A percentile compares a stretch with the other conserved stretches of the same genome.
Evolutionary conservation across 1,140 invertebrate species (phyloP).

Genomic region (Nilaparvata lugens): DNA sequence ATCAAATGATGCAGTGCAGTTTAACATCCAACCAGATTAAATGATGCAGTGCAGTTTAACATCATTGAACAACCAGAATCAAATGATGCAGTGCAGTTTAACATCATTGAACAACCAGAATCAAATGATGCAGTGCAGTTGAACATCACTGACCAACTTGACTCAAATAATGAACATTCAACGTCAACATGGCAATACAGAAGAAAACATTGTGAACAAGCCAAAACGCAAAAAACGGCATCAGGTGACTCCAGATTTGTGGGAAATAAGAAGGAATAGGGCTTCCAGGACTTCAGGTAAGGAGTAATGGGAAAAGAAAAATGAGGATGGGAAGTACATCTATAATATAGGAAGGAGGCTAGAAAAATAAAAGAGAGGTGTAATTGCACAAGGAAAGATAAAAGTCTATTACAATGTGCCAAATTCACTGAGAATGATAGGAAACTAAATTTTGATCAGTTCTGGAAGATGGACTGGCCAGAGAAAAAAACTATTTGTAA

Average conservation of each 20-base stretch:
- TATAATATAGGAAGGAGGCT: slow-evolving; percentile 11
- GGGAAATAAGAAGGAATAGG: slow-evolving; percentile 8
- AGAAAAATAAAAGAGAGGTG: slow-evolving; percentile 10
- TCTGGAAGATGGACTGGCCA: slow-evolving; percentile 11
- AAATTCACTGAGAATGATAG: slow-evolving; percentile 7
- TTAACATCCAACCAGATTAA: too few relatives aligned
- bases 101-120: too few relatives aligned
- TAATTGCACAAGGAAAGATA: slow-evolving; percentile 11
- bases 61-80: too few relatives aligned
- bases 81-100: too few relatives aligned
- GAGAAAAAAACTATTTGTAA: slow-evolving; percentile 5
- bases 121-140: too few relatives aligned
- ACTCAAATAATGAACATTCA: too few relatives aligned
- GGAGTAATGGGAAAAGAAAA: slow-evolving; percentile 12
- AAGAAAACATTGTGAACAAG: neutral
- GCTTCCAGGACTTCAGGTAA: slow-evolving; percentile 6
- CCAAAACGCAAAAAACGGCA: slow-evolving; percentile 11
- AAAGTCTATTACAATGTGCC: slow-evolving; percentile 10
- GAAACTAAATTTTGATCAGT: slow-evolving; percentile 9
- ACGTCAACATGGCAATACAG: too few relatives aligned
- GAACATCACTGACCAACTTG: too few relatives aligned
- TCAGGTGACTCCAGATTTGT: slow-evolving; percentile 4
- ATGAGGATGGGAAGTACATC: slow-evolving; percentile 1
- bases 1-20: too few relatives aligned
- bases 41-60: too few relatives aligned